Evolutionary conservation across 2,797 vertebrate genomes (phyloP), one percentile per base, ranked within the genome.

Genomic region (Labeo calbasu): DNA sequence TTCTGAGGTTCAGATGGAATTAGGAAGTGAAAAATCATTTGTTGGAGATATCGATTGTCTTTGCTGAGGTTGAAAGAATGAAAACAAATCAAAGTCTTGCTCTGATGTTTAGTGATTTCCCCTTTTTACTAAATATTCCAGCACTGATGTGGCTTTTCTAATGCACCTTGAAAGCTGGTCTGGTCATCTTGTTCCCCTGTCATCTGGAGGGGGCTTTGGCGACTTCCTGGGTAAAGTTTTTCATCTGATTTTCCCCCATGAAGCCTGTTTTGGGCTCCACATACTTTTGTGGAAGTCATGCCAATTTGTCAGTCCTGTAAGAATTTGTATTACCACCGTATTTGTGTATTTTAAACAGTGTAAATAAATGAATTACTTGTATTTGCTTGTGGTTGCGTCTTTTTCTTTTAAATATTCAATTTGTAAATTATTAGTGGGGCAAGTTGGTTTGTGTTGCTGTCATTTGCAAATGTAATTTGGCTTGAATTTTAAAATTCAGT

Each of bases 361-460:
- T 97, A 97, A 97, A 97, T 98, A 98, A 96, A 98, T 94, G 92
- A 95, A 92, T 91, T 92, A 96, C 95, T 97, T 97, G 95, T 96
- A 90, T 85, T 79, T 63, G 70, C 10, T 86, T 55, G 46, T 25
- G 11, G 9, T 76, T 63, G 55, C 12, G 21, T 61, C 23, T 23
- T 25, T 36, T 28, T 63, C 14, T 7, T 59, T 14, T 14, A 36
- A 4, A 36, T 36, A n/a, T 1, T 1, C 11, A 21, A 53, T 32
- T 5, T 5, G 6, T 10, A 4, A 46, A 8, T n/a, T 32, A 17
- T 1, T 40, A n/a, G 21, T 76, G 19, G 51, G 13, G 19, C 2
- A 1, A 3, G 8, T 43, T 28, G 9, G 5, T 17, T 53, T 48
- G n/a, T 11, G 6, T 10, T 70, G 40, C 2, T 4, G 7, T 9